phyloP scores from a whole-genome alignment of 2,888 invertebrate genomes.

The Leucoptera coffeella region DNA sequence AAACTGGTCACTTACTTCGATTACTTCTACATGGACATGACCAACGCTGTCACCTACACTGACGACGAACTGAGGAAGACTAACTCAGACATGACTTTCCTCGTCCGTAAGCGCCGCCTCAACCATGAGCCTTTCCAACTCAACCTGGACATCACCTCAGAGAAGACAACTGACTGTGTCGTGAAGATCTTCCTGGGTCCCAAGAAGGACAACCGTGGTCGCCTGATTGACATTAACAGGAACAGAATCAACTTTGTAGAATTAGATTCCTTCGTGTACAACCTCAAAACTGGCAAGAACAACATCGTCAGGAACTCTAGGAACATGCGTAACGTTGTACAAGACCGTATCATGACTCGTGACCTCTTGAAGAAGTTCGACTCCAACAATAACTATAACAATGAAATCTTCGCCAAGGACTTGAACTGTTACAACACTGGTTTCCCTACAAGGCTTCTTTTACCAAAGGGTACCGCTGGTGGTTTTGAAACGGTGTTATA shows the following conservation, averaged over 20 bases:
- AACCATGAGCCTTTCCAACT: conserved; percentile 61
- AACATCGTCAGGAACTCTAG: conserved; percentile 56
- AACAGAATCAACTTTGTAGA: conserved; percentile 61
- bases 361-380: conserved; percentile 59
- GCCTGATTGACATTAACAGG: conserved; percentile 47
- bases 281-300: conserved; percentile 59
- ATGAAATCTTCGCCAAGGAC: conserved; percentile 22
- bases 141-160: conserved; percentile 48
- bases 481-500: conserved; percentile 63
- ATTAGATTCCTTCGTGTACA: conserved; percentile 56
- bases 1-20: conserved; percentile 66
- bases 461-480: conserved; percentile 63
- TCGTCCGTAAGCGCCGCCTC: conserved; percentile 56
- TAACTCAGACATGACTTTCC: conserved; percentile 36
- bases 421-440: conserved; percentile 51
- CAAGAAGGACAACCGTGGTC: conserved; percentile 55
- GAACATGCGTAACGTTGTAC: conserved; percentile 59
- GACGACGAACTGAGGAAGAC: conserved; percentile 40
- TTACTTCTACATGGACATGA: conserved; percentile 58
- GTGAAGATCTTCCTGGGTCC: conserved; percentile 66
- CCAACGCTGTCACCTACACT: conserved; percentile 48
- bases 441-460: conserved; percentile 63
- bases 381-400: conserved; percentile 35
- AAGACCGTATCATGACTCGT: conserved; percentile 61
- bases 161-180: conserved; percentile 51